Conservation (phyloP, 2,113 vertebrate genomes). For the Odocoileus hemionus region DNA sequence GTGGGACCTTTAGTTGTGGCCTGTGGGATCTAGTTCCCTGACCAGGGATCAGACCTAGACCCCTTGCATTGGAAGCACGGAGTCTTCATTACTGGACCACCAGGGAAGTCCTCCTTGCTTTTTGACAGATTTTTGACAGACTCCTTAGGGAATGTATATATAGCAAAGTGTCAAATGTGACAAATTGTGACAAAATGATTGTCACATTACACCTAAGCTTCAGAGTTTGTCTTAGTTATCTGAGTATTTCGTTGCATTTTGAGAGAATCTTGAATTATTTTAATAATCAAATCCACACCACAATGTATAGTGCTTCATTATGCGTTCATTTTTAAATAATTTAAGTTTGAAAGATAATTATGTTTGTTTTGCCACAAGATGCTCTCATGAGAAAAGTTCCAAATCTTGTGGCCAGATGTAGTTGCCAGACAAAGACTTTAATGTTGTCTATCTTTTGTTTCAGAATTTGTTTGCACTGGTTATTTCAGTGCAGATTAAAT, state of each 20-base stretch:
- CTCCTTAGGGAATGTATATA: background rate
- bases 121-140: slow-evolving; percentile 17
- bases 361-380: background rate
- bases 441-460: background rate
- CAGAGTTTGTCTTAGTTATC: background rate
- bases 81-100: background rate
- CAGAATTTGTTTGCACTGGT: background rate
- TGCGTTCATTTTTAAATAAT: background rate
- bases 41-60: background rate
- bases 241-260: background rate
- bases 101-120: background rate
- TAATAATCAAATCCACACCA: background rate
- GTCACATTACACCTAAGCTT: background rate
- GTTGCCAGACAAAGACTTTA: background rate
- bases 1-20: background rate
- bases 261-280: background rate
- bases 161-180: background rate
- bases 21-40: background rate
- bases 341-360: background rate
- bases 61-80: background rate
- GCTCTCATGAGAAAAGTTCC: background rate
- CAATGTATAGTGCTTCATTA: background rate
- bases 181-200: too few species aligned
- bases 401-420: background rate
- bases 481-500: background rate